Evolutionary conservation across 1,140 invertebrate species (phyloP).

Genomic region (Ceratina calcarata): DNA sequence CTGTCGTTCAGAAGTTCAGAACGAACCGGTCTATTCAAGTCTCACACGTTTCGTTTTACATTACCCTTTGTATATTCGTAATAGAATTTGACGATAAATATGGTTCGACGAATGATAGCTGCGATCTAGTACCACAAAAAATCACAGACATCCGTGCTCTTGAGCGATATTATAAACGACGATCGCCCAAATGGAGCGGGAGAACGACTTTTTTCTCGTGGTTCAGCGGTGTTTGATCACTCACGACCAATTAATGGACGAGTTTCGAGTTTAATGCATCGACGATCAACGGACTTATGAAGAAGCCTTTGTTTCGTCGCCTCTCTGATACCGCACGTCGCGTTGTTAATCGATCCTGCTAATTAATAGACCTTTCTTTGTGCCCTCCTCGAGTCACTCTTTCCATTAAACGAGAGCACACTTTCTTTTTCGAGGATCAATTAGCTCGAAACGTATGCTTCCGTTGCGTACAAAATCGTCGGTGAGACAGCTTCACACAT

Average conservation of each 20-base stretch:
- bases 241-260: not conserved
- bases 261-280: not conserved
- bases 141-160: slow-evolving; percentile 5
- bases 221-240: not conserved
- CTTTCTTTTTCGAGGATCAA: too few relatives aligned
- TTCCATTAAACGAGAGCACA: too few relatives aligned
- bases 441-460: too few relatives aligned
- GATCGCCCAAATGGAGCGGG: slow-evolving; percentile 19
- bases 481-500: too few relatives aligned
- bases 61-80: too few relatives aligned
- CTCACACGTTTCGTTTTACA: not conserved
- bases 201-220: not conserved
- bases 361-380: not conserved
- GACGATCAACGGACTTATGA: slow-evolving; percentile 6
- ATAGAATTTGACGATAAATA: too few relatives aligned
- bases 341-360: not conserved
- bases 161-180: slow-evolving; percentile 8
- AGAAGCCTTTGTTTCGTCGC: not conserved
- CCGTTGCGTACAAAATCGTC: too few relatives aligned
- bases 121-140: too few relatives aligned
- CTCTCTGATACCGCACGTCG: not conserved
- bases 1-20: too few relatives aligned
- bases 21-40: too few relatives aligned
- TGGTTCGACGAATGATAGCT: too few relatives aligned
- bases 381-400: too few relatives aligned